phyloP scores from a whole-genome alignment of 2,113 vertebrate genomes.

The Cebidichthys violaceus region DNA sequence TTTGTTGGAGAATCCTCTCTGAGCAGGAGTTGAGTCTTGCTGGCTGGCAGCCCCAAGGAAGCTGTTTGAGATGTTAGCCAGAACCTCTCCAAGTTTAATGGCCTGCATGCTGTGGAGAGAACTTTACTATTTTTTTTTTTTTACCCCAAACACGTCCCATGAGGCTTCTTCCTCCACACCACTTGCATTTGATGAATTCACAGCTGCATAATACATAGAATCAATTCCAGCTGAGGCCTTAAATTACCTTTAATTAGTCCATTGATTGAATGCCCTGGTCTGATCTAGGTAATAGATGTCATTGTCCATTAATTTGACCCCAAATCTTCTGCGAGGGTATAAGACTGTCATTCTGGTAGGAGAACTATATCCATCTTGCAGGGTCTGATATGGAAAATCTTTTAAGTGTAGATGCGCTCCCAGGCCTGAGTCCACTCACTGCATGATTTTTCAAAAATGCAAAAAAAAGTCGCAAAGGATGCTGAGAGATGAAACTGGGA shows the following conservation, averaged over 20 bases:
- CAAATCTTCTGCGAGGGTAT: slow-evolving; percentile 37
- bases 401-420: neutral
- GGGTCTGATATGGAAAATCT: slow-evolving; percentile 48
- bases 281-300: slow-evolving; percentile 80
- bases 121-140: slow-evolving; percentile 44
- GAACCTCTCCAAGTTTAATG: slow-evolving; percentile 16
- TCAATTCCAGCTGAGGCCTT: slow-evolving; percentile 78
- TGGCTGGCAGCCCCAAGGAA: neutral
- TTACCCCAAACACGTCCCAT: slow-evolving; percentile 55
- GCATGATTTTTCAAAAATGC: neutral
- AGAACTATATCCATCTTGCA: slow-evolving; percentile 58
- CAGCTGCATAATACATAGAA: slow-evolving; percentile 79
- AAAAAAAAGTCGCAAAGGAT: neutral
- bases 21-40: neutral
- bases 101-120: neutral
- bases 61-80: slow-evolving; percentile 4
- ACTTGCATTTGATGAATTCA: slow-evolving; percentile 77
- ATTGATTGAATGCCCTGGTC: slow-evolving; percentile 78
- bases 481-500: too few relatives aligned
- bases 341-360: slow-evolving; percentile 41
- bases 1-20: neutral
- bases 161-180: slow-evolving; percentile 50
- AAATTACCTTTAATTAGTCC: slow-evolving; percentile 78
- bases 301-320: slow-evolving; percentile 77
- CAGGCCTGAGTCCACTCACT: neutral